Evolutionary conservation across 2,888 invertebrate species (phyloP).

Genomic region (Parochlus steinenii): DNA sequence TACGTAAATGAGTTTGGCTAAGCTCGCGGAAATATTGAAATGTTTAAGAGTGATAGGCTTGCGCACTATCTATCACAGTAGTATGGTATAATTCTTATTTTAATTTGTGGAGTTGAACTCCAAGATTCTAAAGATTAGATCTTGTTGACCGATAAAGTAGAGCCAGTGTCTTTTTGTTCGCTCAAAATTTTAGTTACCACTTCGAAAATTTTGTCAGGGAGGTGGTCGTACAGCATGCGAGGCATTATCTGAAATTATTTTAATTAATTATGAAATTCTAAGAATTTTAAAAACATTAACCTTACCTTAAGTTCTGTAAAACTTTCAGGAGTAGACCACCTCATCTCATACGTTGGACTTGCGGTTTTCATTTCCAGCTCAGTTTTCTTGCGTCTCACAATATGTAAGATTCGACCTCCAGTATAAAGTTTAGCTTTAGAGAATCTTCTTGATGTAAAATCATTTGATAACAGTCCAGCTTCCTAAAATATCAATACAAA

Average conservation of each 20-base stretch:
- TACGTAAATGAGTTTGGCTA: too few species aligned
- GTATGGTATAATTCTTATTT: constrained; percentile 5
- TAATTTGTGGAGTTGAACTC: background rate
- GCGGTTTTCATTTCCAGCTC: constrained; percentile 46
- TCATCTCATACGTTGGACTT: constrained; percentile 52
- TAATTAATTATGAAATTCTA: background rate
- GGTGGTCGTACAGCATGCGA: constrained; percentile 69
- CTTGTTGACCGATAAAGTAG: constrained; percentile 3
- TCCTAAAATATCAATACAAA: constrained; percentile 24
- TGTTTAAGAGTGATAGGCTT: background rate
- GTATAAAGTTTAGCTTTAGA: constrained; percentile 54
- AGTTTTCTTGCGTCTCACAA: constrained; percentile 51
- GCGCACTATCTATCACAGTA: background rate
- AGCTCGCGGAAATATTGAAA: too few species aligned
- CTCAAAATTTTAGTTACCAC: constrained; percentile 48
- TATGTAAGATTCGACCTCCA: constrained; percentile 66
- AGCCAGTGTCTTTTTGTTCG: constrained; percentile 22
- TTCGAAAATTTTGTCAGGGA: constrained; percentile 60
- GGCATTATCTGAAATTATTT: constrained; percentile 56
- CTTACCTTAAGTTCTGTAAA: constrained; percentile 53
- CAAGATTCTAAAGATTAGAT: too few species aligned
- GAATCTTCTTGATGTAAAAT: constrained; percentile 48
- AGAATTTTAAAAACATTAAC: background rate
- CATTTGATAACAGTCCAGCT: constrained; percentile 43
- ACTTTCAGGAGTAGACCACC: constrained; percentile 65